A percentile compares a stretch with the other conserved stretches of the same genome.
Evolutionary conservation across 2,113 vertebrate genomes (phyloP).

Genomic region (Aphyosemion australe): DNA sequence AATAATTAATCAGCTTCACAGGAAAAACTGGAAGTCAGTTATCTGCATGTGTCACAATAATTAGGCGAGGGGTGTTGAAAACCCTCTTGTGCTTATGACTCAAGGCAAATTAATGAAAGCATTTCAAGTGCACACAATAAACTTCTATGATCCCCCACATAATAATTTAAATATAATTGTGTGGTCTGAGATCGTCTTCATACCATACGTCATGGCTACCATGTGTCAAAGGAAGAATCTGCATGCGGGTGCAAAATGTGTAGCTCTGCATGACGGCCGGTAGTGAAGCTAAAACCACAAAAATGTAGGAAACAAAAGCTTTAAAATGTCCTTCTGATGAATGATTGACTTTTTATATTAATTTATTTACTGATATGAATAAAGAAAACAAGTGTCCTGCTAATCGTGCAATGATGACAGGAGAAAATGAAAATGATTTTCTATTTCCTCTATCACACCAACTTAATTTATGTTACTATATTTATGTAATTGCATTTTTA

Average conservation of each 20-base stretch:
- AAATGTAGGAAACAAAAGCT: conserved; percentile 27
- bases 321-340: conserved; percentile 23
- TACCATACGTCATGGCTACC: conserved; percentile 12
- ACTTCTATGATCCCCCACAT: neutral
- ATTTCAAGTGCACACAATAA: conserved; percentile 21
- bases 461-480: no score
- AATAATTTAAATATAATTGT: conserved; percentile 8
- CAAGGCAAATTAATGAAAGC: conserved; percentile 1
- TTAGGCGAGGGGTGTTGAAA: neutral
- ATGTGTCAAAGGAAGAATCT: conserved; percentile 37
- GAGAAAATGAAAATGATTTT: no score
- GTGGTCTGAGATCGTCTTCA: conserved; percentile 48
- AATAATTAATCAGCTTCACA: neutral
- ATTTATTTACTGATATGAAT: no score
- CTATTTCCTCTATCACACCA: no score
- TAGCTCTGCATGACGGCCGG: conserved; percentile 2
- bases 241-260: conserved; percentile 38
- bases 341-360: no score
- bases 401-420: no score
- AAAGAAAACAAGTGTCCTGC: no score
- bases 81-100: conserved; percentile 10
- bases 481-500: no score
- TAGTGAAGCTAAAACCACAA: conserved; percentile 37
- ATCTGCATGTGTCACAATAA: conserved; percentile 6
- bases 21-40: neutral